Base-by-base conservation (phyloP, 2,888 invertebrate genomes). In the Phengaris alcon region DNA sequence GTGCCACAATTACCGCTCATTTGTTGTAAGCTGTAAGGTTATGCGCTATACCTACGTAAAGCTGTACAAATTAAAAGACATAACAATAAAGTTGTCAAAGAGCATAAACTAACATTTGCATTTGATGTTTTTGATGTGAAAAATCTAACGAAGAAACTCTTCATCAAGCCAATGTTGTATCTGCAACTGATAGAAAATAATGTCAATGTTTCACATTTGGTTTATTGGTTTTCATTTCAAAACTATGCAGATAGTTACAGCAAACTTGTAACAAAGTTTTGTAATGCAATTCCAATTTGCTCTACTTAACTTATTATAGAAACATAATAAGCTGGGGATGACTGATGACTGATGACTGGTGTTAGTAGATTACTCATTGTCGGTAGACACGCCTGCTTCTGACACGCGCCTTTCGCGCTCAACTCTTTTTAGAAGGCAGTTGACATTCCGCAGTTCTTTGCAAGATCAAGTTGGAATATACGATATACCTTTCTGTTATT, bases 401-500 rank as follows among this genome's bases (percentile, higher is more conserved):
- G 77, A 78, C 78, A 79, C 77, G 78, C 75, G 79, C 79, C 78
- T 79, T 79, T 77, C 78, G 76, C 78, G 77, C 76, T 79, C 78
- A 73, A 77, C 79, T 76, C 79, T 83, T 86, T 85, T 84, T 84
- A 86, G 87, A 88, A 89, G 88, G 88, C 83, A 80, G 84, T 85
- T 88, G 80, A 82, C 90, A 90, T 90, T 90, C 90, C 89, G 80
- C 78, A 77, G 81, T 78, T 84, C 80, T 81, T 77, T 75, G 76
- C 77, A 68, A 84, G 86, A 87, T 87, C 87, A 87, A 83, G 82
- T 83, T 75, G 78, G 75, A 79, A 70, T 76, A 9, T 44, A 9
- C 68, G 35, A 0, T 6, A 3, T 35, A 35, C 35, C 35, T 4
- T 35, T 35, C 35, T 35, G 35, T 35, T 35, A 35, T 35, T 35